Conservation (phyloP, 2,797 vertebrate species). For the Limnodromus scolopaceus region DNA sequence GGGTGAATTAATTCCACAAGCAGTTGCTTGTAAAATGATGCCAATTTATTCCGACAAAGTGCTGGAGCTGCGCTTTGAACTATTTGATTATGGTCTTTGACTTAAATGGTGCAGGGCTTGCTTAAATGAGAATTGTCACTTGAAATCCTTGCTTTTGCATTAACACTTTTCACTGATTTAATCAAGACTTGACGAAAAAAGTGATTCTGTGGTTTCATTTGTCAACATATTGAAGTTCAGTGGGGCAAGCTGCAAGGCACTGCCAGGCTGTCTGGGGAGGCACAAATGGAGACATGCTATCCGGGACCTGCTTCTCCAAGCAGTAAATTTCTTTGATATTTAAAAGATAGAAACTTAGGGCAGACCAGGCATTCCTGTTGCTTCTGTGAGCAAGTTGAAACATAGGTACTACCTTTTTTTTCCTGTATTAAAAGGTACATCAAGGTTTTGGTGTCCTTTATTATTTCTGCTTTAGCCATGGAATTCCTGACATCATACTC, state of each 20-base stretch:
- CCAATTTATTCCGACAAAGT: not conserved
- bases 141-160: not conserved
- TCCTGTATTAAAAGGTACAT: not conserved
- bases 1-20: not conserved
- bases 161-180: not conserved
- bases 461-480: not conserved
- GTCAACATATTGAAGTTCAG: not conserved
- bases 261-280: not conserved
- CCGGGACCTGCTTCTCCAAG: not conserved
- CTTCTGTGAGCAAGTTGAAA: not conserved
- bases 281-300: not conserved
- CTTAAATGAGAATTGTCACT: not conserved
- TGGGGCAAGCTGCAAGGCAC: not conserved
- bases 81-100: not conserved
- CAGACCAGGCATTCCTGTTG: not conserved
- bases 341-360: not conserved
- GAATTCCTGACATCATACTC: not conserved
- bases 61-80: not conserved
- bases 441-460: not conserved
- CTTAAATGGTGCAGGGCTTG: not conserved
- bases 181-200: not conserved
- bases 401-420: not conserved
- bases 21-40: not conserved
- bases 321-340: not conserved
- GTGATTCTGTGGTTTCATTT: not conserved